Evolutionary conservation across 2,113 vertebrate genomes (phyloP), one percentile per base, ranked within the genome.

Genomic region (Sterrhoptilus dennistouni): DNA sequence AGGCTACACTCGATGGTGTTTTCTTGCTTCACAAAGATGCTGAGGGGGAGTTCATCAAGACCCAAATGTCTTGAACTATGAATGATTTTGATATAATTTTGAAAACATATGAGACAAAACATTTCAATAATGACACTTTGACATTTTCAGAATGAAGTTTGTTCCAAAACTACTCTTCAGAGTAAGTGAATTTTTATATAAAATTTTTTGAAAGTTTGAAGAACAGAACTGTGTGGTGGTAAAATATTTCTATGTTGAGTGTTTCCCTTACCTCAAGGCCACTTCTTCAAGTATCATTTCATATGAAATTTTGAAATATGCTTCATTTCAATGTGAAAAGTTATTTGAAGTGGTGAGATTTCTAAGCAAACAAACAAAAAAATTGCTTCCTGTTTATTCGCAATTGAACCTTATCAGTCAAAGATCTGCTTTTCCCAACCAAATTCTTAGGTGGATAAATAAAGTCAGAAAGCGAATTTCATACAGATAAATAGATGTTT

Each of bases 141-240:
- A 69, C 27, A 35, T 90, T 96, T 94, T 90, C 85, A 83, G 71
- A 96, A 80, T 20, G 35, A 57, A 93, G 69, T 33, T 83, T 92
- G 29, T 90, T 89, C 54, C 68, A 74, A 90, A 94, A 59, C 59
- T 83, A 23, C 59, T 85, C 77, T 60, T 81, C 75, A 80, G 82
- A 93, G 31, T 81, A 87, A 87, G 49, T 65, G 28, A 38, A 28
- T 76, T 87, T 52, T 61, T 76, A 54, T 61, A 72, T 24, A 79
- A 86, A 64, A 28, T 1, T 61, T 80, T 65, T 12, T 18, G 19
- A 52, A 89, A 17, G 3, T 70, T 81, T 70, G 56, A 89, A 35
- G 20, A 60, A 47, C n/a, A 91, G 31, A 92, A 49, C 19, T 7
- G 4, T 17, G 33, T 27, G 27, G 33, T 2, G 0, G 24, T 59